Evolutionary conservation across 2,113 vertebrate genomes (phyloP).

Genomic region (Chiloscyllium plagiosum): DNA sequence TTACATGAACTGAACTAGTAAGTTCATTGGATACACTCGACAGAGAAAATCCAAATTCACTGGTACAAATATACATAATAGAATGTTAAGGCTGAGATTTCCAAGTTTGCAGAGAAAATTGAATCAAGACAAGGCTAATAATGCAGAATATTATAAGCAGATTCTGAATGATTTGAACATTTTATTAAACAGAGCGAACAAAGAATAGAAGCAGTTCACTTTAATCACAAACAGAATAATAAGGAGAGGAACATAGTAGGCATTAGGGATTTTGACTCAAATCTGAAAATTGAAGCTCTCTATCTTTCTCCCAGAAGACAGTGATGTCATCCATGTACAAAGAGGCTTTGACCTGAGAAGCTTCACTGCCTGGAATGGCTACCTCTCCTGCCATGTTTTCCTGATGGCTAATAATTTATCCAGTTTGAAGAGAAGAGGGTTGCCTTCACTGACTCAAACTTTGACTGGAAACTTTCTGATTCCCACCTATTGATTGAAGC

Average conservation of each 20-base stretch:
- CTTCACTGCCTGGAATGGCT: neutral
- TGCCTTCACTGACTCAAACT: neutral
- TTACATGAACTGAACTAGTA: neutral
- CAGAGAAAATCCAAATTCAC: neutral
- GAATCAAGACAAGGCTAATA: neutral
- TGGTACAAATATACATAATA: neutral
- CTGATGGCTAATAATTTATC: neutral
- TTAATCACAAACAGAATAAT: neutral
- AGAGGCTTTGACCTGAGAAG: neutral
- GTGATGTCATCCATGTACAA: neutral
- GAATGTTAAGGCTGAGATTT: neutral
- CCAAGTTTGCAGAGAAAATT: neutral
- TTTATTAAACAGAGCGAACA: neutral
- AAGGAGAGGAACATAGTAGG: neutral
- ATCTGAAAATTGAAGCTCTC: too few relatives aligned
- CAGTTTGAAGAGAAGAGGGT: neutral
- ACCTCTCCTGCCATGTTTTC: neutral
- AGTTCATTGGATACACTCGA: neutral
- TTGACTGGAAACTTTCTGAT: neutral
- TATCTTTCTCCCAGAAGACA: neutral
- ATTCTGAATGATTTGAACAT: neutral
- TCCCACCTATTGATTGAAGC: neutral
- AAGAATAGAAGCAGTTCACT: neutral
- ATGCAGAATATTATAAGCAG: neutral
- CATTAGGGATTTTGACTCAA: neutral